Evolutionary conservation across 2,113 vertebrate species (phyloP), one percentile per base, ranked within the genome.

Genomic region (Nothoprocta perdicaria): DNA sequence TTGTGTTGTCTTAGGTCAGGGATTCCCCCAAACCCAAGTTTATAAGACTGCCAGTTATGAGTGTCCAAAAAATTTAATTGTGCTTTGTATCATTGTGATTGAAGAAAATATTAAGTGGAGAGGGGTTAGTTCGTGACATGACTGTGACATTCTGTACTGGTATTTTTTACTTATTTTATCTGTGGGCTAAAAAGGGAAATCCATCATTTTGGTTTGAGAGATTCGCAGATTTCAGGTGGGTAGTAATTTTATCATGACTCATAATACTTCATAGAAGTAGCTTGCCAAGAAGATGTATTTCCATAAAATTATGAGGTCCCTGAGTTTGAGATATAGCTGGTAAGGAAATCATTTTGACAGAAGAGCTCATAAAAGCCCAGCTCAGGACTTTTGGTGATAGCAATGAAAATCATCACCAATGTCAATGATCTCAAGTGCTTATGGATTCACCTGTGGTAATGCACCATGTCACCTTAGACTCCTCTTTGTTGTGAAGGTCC

Each of bases 221-320:
- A 84, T 57, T 61, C 48, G 74, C 76, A 62, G 80, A 46, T 72
- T 79, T 91, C 76, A 92, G 84, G 61, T 80, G 73, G 75, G 79
- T 85, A 78, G 87, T 65, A 84, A 73, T 92, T 89, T 84, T 58
- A 78, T 65, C 52, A 62, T 89, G 95, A 94, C 69, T 96, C 89
- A 81, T 43, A 86, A 68, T 35, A 58, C 69, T 83, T 90, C 61
- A 67, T n/a, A 79, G 57, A 91, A 90, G 91, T 53, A 94, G 80
- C 80, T 76, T 78, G 76, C 73, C n/a, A 48, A 81, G 71, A 84
- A 89, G 89, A 88, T 58, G 46, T 60, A 58, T 66, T 60, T 80
- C 82, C 71, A 10, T 58, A 84, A 68, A 91, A 53, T 40, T 63
- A 4, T 46, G 66, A 84, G 75, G 61, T 61, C 84, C 85, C 65